phyloP scores from a whole-genome alignment of 1,140 invertebrate species.

The Formica exsecta region DNA sequence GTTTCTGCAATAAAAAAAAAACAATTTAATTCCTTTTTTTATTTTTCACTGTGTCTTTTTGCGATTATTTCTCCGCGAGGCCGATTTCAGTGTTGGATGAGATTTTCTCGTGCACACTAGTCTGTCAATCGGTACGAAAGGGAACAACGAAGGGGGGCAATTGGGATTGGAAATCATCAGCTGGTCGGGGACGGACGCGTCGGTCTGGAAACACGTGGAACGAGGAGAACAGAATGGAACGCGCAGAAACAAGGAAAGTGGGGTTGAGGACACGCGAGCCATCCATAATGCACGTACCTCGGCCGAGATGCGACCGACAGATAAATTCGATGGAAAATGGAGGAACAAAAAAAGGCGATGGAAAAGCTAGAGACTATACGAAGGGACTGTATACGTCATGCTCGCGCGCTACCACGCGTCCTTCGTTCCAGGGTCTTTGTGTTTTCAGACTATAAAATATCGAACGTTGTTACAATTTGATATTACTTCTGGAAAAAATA shows the following conservation, averaged over 20 bases:
- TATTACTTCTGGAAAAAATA: neutral
- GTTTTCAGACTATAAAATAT: conserved; percentile 13
- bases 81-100: conserved; percentile 1
- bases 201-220: conserved; percentile 31
- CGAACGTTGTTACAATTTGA: neutral
- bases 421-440: conserved; percentile 4
- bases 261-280: conserved; percentile 82
- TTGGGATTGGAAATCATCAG: conserved; percentile 56
- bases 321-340: conserved; percentile 81
- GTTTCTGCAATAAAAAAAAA: neutral
- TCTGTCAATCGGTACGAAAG: conserved; percentile 17
- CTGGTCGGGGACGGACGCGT: conserved; percentile 14
- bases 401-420: conserved; percentile 2
- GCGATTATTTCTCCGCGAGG: neutral
- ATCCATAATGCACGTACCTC: conserved; percentile 84
- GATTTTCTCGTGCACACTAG: conserved; percentile 20
- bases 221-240: conserved; percentile 23
- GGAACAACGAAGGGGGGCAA: conserved; percentile 13
- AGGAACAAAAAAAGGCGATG: conserved; percentile 65
- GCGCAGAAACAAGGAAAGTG: conserved; percentile 36
- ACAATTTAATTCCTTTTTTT: neutral
- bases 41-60: neutral
- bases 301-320: conserved; percentile 80
- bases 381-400: conserved; percentile 40
- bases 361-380: conserved; percentile 63